Conservation (phyloP, 2,113 vertebrate species). For the Aleadryas rufinucha region DNA sequence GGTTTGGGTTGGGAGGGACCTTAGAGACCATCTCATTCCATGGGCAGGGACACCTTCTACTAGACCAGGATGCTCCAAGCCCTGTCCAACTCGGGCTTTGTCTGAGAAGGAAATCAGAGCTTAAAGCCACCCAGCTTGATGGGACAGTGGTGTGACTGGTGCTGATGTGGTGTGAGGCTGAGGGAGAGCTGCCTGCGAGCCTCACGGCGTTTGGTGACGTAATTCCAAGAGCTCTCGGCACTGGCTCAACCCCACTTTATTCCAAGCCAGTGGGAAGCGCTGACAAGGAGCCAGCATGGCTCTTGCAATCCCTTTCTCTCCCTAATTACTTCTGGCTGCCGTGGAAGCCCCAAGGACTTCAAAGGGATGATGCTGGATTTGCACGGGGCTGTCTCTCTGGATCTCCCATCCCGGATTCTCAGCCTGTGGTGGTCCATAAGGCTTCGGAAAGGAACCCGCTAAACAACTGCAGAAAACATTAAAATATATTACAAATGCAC, state of each 20-base stretch:
- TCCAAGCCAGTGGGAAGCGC: background rate
- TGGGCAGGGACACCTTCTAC: background rate
- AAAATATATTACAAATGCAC: background rate
- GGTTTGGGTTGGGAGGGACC: background rate
- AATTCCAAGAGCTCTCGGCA: background rate
- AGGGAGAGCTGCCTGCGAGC: background rate
- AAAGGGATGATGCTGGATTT: conserved; percentile 15
- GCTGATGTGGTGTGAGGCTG: fast-evolving
- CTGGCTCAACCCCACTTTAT: background rate
- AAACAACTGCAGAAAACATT: conserved; percentile 9
- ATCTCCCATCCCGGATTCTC: background rate
- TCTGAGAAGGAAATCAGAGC: background rate
- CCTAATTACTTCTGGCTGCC: conserved; percentile 47
- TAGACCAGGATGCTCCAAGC: background rate
- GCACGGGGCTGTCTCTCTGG: background rate
- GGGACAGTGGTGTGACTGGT: fast-evolving
- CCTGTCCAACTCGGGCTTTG: background rate
- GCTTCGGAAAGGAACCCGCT: background rate
- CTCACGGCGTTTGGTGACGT: fast-evolving
- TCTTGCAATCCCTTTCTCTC: background rate
- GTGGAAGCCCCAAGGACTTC: conserved; percentile 12
- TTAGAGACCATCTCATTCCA: background rate
- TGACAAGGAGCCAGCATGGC: background rate
- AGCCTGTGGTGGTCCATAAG: conserved; percentile 23
- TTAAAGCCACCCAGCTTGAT: background rate